A percentile compares a stretch with the other conserved stretches of the same genome.
phyloP scores from a whole-genome alignment of 2,888 invertebrate genomes.

The Laspeyria flexula region DNA sequence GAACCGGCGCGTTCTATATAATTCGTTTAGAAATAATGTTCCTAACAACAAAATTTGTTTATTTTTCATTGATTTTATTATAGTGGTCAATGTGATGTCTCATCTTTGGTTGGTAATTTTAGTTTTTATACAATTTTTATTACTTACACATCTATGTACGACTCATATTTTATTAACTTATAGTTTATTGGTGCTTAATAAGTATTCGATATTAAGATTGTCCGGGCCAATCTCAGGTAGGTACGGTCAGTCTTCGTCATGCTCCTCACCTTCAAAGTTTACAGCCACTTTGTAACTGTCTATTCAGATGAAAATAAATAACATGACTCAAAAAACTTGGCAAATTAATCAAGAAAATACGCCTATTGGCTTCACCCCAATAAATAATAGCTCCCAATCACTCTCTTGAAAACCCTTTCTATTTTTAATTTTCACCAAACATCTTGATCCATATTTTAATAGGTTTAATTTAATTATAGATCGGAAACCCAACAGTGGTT shows the following conservation, averaged over 20 bases:
- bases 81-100: constrained; percentile 51
- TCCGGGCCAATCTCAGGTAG: too few species aligned
- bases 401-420: background rate
- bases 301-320: too few species aligned
- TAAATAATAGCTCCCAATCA: too few species aligned
- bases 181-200: too few species aligned
- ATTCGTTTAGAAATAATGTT: constrained; percentile 42
- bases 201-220: too few species aligned
- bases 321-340: too few species aligned
- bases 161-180: too few species aligned
- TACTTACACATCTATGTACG: background rate
- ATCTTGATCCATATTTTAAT: background rate
- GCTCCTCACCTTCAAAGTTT: too few species aligned
- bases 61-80: constrained; percentile 31
- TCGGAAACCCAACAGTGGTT: constrained; percentile 10
- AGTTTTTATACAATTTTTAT: background rate
- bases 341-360: too few species aligned
- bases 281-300: too few species aligned
- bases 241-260: too few species aligned
- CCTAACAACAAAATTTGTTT: constrained; percentile 25
- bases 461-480: constrained; percentile 21
- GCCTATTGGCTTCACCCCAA: too few species aligned
- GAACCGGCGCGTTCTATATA: constrained; percentile 51
- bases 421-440: background rate
- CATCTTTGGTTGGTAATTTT: constrained; percentile 57